phyloP scores from a whole-genome alignment of 1,140 invertebrate species.

The Diuraphis noxia region DNA sequence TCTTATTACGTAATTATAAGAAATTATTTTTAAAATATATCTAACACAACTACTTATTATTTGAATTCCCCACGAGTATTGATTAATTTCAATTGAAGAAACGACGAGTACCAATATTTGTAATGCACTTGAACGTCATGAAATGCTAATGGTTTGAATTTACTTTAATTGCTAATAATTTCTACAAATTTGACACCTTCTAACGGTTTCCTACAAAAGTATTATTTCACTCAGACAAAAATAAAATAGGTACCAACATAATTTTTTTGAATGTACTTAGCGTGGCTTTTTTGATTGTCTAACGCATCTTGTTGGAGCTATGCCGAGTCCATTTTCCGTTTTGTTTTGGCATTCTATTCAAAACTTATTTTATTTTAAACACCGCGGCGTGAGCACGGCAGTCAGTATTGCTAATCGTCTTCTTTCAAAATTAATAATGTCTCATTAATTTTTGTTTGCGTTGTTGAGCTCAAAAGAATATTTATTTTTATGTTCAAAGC shows the following conservation, averaged over 20 bases:
- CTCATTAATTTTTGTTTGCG: background rate
- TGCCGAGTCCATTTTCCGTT: background rate
- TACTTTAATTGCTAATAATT: background rate
- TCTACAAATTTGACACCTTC: no score
- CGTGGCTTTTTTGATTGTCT: background rate
- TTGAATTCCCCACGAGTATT: background rate
- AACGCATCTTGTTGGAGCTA: background rate
- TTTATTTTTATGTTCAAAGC: slow-evolving; percentile 17
- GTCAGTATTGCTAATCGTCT: background rate
- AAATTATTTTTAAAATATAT: slow-evolving; percentile 29
- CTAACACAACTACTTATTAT: slow-evolving; percentile 10
- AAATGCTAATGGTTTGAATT: background rate
- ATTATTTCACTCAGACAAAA: background rate
- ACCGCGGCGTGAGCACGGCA: background rate
- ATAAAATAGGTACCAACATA: background rate
- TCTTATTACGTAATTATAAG: slow-evolving; percentile 25
- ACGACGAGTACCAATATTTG: background rate
- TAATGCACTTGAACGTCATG: background rate
- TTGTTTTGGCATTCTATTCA: slow-evolving; percentile 25
- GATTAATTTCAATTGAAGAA: background rate
- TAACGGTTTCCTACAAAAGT: background rate
- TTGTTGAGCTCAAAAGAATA: background rate
- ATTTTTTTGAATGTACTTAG: background rate
- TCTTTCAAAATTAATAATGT: background rate
- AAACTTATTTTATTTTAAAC: slow-evolving; percentile 16